A percentile compares a stretch with the other conserved stretches of the same genome.
Conservation (phyloP, 1,140 invertebrate species). For the Drosophila pruinosa region DNA sequence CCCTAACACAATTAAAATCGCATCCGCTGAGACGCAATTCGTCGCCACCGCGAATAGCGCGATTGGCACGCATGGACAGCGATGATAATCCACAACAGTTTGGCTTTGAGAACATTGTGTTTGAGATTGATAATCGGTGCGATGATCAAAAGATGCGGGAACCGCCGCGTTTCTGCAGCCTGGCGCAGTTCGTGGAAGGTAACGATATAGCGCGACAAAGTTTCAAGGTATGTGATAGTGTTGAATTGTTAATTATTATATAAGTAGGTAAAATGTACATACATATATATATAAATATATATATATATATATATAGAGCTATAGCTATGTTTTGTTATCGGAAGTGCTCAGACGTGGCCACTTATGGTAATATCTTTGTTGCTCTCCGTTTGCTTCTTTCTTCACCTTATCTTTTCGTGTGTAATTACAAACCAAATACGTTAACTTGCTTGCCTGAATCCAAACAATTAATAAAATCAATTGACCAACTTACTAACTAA, state of each 20-base stretch:
- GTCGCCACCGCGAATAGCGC: constrained; percentile 61
- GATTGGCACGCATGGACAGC: constrained; percentile 71
- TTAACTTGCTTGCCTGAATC: constrained; percentile 44
- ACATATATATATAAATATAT: constrained; percentile 35
- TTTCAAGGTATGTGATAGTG: constrained; percentile 84
- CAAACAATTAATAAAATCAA: constrained; percentile 34
- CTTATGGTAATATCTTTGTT: constrained; percentile 78
- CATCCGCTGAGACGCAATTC: constrained; percentile 83
- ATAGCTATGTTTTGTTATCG: constrained; percentile 60
- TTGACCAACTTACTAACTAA: constrained; percentile 25
- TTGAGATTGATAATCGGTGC: constrained; percentile 85
- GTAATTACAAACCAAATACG: constrained; percentile 39
- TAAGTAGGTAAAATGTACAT: constrained; percentile 35
- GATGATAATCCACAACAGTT: constrained; percentile 85
- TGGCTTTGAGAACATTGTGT: constrained; percentile 88
- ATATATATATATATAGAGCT: constrained; percentile 39
- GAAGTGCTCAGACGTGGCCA: constrained; percentile 61
- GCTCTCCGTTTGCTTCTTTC: constrained; percentile 78
- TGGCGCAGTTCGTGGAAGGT: constrained; percentile 91
- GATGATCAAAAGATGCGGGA: constrained; percentile 84
- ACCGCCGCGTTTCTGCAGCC: constrained; percentile 87
- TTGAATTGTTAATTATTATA: neutral
- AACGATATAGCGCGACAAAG: constrained; percentile 91
- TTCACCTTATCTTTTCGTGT: constrained; percentile 62
- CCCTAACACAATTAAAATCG: constrained; percentile 60